phyloP scores from a whole-genome alignment of 2,113 vertebrate species.

The Dermatemys mawii region DNA sequence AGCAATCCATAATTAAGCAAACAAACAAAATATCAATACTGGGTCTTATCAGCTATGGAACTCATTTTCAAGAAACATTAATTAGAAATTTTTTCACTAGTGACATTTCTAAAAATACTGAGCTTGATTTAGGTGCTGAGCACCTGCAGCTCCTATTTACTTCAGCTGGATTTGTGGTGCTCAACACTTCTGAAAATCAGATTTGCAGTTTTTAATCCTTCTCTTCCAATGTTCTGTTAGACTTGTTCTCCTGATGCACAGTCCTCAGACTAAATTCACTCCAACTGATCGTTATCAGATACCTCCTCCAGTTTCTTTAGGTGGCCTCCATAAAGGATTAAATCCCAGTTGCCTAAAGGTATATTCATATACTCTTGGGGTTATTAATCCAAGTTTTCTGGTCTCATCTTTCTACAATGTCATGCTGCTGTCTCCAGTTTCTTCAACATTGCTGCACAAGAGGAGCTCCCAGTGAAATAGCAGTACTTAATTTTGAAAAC shows the following conservation, averaged over 20 bases:
- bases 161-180: not conserved
- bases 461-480: constrained; percentile 40
- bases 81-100: not conserved
- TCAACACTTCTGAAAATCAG: not conserved
- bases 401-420: not conserved
- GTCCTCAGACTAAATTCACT: not conserved
- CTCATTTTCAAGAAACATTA: not conserved
- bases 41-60: not conserved
- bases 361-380: not conserved
- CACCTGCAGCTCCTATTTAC: not conserved
- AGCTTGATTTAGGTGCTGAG: rapidly evolving
- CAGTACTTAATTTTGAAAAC: not conserved
- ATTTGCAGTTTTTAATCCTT: not conserved
- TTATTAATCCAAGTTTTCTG: constrained; percentile 6
- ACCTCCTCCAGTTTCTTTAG: not conserved
- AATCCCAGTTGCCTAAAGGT: not conserved
- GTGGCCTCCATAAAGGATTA: constrained; percentile 4
- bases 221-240: not conserved
- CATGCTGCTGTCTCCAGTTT: not conserved
- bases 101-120: not conserved
- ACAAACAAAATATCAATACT: not conserved
- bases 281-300: not conserved
- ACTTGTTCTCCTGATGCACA: constrained; percentile 7
- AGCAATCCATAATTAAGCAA: not conserved
- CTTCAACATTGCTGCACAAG: constrained; percentile 19